Evolutionary conservation across 2,113 vertebrate genomes (phyloP).

Genomic region (Cepphus grylle): DNA sequence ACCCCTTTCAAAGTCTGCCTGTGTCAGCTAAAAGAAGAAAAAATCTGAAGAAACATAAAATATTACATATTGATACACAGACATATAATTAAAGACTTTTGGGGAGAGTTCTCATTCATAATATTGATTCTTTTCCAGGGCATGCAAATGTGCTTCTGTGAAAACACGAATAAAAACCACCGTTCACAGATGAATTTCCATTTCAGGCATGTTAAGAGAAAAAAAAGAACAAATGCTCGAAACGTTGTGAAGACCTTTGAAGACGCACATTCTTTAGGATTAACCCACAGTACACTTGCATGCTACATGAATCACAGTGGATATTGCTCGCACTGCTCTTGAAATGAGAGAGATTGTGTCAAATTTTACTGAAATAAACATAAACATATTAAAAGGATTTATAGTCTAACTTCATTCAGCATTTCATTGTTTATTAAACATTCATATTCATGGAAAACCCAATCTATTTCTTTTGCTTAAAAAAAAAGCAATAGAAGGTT

Average conservation of each 20-base stretch:
- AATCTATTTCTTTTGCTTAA: neutral
- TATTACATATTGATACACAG: slow-evolving; percentile 76
- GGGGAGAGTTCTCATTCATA: slow-evolving; percentile 66
- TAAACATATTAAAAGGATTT: slow-evolving; percentile 34
- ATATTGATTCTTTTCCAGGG: slow-evolving; percentile 70
- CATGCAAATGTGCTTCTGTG: slow-evolving; percentile 60
- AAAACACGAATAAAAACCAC: slow-evolving; percentile 66
- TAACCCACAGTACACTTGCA: slow-evolving; percentile 33
- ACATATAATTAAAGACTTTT: slow-evolving; percentile 72
- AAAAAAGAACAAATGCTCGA: slow-evolving; percentile 23
- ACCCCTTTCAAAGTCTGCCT: slow-evolving; percentile 71
- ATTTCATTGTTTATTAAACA: slow-evolving; percentile 37
- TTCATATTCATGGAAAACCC: slow-evolving; percentile 9
- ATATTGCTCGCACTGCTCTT: neutral
- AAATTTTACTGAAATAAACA: slow-evolving; percentile 45
- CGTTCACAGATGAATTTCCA: slow-evolving; percentile 59
- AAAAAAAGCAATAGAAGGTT: neutral
- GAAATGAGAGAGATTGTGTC: neutral
- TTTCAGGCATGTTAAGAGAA: slow-evolving; percentile 54
- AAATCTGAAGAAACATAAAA: slow-evolving; percentile 66
- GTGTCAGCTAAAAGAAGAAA: slow-evolving; percentile 68
- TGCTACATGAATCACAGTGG: neutral
- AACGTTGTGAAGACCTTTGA: slow-evolving; percentile 39
- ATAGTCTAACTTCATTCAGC: slow-evolving; percentile 41
- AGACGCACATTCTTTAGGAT: slow-evolving; percentile 18